Evolutionary conservation across 2,113 vertebrate species (phyloP).

Genomic region (Pelusios castaneus): DNA sequence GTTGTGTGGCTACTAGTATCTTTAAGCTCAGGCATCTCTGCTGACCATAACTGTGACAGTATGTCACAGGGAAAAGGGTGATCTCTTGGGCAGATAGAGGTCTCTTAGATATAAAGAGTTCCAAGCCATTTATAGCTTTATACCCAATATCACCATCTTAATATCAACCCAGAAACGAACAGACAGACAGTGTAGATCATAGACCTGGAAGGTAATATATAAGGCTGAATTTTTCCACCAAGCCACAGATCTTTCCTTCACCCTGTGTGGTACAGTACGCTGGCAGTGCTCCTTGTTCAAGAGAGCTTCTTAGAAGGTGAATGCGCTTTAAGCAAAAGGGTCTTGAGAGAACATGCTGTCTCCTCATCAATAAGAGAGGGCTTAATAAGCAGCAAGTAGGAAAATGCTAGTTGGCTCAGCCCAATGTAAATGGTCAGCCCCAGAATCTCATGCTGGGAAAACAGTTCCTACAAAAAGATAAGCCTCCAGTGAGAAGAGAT

Average conservation of each 20-base stretch:
- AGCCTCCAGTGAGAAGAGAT: background rate
- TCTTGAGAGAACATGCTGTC: background rate
- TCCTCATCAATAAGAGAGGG: background rate
- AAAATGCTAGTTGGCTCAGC: background rate
- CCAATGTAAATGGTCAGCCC: background rate
- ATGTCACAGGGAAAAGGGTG: background rate
- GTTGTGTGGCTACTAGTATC: too few relatives aligned
- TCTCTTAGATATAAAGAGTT: background rate
- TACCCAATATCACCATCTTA: background rate
- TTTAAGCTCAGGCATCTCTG: background rate
- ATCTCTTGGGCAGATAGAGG: background rate
- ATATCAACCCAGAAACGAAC: background rate
- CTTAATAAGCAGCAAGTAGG: background rate
- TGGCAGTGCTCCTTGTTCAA: background rate
- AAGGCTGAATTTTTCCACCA: background rate
- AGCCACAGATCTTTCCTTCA: background rate
- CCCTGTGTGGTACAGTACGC: fast-evolving
- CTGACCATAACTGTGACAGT: background rate
- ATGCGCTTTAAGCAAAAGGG: background rate
- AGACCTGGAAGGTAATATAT: background rate
- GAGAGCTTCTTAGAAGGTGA: background rate
- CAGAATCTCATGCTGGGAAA: background rate
- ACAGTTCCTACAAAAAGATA: background rate
- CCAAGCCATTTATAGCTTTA: background rate
- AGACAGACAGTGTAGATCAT: background rate